Evolutionary conservation across 2,113 vertebrate species (phyloP).

Genomic region (Sinosuthora webbiana): DNA sequence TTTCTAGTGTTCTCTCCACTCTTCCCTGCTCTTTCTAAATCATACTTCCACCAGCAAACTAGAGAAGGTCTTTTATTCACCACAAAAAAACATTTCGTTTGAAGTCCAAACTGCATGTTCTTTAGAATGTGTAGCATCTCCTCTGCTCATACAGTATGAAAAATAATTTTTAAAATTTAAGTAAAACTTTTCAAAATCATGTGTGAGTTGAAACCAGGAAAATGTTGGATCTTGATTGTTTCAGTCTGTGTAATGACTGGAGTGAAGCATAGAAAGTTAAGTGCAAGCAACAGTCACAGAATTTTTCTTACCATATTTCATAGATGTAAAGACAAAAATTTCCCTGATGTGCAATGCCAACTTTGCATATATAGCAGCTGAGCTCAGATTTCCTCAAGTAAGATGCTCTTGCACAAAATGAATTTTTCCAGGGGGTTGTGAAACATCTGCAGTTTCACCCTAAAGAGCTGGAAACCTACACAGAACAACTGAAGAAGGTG

Average conservation of each 20-base stretch:
- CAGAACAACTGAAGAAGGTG: slow-evolving; percentile 56
- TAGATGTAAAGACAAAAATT: neutral
- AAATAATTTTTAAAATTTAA: neutral
- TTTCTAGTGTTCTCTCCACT: neutral
- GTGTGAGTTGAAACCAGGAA: neutral
- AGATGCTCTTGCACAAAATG: neutral
- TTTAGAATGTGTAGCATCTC: neutral
- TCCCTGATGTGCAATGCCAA: neutral
- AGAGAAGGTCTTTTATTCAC: neutral
- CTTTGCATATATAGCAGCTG: neutral
- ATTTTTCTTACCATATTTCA: neutral
- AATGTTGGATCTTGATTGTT: neutral
- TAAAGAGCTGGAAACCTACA: slow-evolving; percentile 73
- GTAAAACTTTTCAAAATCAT: neutral
- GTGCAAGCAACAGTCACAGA: neutral
- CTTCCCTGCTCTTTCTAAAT: neutral
- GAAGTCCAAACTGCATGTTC: neutral
- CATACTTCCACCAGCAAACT: neutral
- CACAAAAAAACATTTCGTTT: neutral
- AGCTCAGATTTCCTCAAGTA: neutral
- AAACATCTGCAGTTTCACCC: slow-evolving; percentile 76
- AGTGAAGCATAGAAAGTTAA: neutral
- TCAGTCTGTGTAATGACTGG: neutral
- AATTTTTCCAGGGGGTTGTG: slow-evolving; percentile 72
- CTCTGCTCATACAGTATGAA: neutral